Base-by-base conservation (phyloP, 2,113 vertebrate genomes). In the Epinephelus cyanopodus region DNA sequence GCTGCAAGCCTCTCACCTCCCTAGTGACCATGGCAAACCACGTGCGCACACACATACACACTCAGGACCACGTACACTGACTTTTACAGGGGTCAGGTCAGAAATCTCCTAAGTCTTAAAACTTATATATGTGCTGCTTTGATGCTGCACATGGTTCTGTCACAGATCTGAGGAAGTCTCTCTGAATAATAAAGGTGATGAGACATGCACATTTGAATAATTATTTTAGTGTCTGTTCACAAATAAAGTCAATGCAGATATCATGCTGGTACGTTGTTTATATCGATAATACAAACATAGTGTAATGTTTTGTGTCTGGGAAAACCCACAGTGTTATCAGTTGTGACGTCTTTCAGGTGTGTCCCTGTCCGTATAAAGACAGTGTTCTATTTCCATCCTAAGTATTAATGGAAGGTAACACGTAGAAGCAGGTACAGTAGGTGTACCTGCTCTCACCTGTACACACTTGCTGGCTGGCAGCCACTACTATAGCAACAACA, bases 401-500 rank as follows among this genome's bases (percentile, higher is more conserved):
- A n/a, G 82, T 73, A 62, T 79, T n/a, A 14, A 29, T 37, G 21
- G 29, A 53, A 56, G 62, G 18, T n/a, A 66, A 67, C 75, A 83
- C 65, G 75, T 61, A 57, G 57, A 64, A 9, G 79, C 57, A 63
- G 42, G 45, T 45, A n/a, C 8, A 63, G 53, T 45, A 42, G 65
- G 73, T 33, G 8, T 75, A 87, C 90, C 89, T 87, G 77, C 71
- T 45, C 81, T 82, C 87, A 91, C 91, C 88, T 93, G 88, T 74
- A 47, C 66, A 68, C 82, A 76, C 50, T 82, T 15, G 39, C 80
- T 87, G 84, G 77, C 87, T 75, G 73, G 53, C 81, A 56, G 90
- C 82, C 91, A 92, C 87, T 87, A 87, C 91, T 91, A 94, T 95
- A 95, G 94, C 86, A 93, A 96, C 85, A 3, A 88, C 87, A 81